Percentiles rank a stretch among this genome's conserved stretches.
Conservation (phyloP, 2,113 vertebrate species). For the Chaenogobius annularis region DNA sequence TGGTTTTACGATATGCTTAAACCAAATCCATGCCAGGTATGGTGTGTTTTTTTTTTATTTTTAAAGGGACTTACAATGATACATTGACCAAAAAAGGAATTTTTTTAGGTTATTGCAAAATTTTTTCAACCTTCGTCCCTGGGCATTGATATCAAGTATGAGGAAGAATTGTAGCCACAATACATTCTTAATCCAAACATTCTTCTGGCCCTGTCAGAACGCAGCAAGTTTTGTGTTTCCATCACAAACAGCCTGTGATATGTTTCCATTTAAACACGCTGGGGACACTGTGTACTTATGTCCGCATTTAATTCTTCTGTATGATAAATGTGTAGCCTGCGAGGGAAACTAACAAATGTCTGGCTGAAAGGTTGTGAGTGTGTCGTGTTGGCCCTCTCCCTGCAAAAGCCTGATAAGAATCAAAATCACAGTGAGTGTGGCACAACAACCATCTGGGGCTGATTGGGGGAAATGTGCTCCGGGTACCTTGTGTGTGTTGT, state of each 20-base stretch:
- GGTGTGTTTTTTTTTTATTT: too few relatives aligned
- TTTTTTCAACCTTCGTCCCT: background rate
- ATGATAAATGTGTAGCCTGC: constrained; percentile 73
- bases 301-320: constrained; percentile 77
- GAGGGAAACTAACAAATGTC: constrained; percentile 71
- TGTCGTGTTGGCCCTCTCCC: constrained; percentile 56
- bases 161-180: background rate
- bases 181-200: background rate
- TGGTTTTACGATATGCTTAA: too few relatives aligned
- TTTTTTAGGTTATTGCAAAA: too few relatives aligned
- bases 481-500: too few relatives aligned
- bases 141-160: background rate
- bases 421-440: too few relatives aligned
- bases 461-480: too few relatives aligned
- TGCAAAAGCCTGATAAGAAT: constrained; percentile 71
- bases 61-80: too few relatives aligned
- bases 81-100: too few relatives aligned
- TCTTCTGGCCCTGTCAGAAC: background rate
- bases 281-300: constrained; percentile 71
- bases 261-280: constrained; percentile 67
- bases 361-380: constrained; percentile 68
- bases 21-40: too few relatives aligned
- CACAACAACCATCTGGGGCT: too few relatives aligned
- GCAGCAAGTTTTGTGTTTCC: constrained; percentile 50
- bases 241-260: constrained; percentile 73